Evolutionary conservation across 2,113 vertebrate species (phyloP), one percentile per base, ranked within the genome.

Genomic region (Eurypyga helias): DNA sequence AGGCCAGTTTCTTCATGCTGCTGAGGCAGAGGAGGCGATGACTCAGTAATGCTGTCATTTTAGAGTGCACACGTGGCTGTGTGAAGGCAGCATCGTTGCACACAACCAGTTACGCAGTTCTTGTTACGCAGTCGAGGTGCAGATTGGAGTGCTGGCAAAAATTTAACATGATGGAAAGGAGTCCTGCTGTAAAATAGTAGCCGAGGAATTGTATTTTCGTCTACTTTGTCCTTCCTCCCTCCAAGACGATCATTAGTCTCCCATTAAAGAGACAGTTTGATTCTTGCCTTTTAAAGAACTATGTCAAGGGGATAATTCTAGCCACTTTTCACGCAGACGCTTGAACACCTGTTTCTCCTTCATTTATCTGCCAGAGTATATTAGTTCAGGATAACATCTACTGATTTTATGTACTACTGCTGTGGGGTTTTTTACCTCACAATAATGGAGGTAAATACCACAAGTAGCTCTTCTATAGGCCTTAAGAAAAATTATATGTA

Each of bases 321-420:
- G n/a, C 64, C 70, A 54, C 87, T 90, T 58, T 62, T 88, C 71
- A 45, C 26, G 36, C 65, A 93, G 34, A 54, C 62, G 82, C 58
- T 94, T 86, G 67, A 98, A 94, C 72, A 77, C 88, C 90, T 95
- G 57, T 93, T 97, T 87, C 81, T 96, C 62, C 86, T 95, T 83
- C 90, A 93, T 84, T 75, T 93, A 60, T 69, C 73, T 93, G 72
- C 54, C 62, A 75, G 66, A 96, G 77, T 55, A 64, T 82, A 82
- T 79, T 57, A 83, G 85, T 87, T 96, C 86, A 82, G 65, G 78
- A 25, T 82, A 96, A 51, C 95, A 93, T 85, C 81, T 82, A 49
- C 87, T 86, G 73, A 38, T 72, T 84, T 90, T 92, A 89, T 38
- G 67, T 54, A 80, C 62, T 81, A 36, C 41, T 76, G 65, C 41